Conservation (phyloP, 64 coral and sea anemone species). For the Pachyseris speciosa region DNA sequence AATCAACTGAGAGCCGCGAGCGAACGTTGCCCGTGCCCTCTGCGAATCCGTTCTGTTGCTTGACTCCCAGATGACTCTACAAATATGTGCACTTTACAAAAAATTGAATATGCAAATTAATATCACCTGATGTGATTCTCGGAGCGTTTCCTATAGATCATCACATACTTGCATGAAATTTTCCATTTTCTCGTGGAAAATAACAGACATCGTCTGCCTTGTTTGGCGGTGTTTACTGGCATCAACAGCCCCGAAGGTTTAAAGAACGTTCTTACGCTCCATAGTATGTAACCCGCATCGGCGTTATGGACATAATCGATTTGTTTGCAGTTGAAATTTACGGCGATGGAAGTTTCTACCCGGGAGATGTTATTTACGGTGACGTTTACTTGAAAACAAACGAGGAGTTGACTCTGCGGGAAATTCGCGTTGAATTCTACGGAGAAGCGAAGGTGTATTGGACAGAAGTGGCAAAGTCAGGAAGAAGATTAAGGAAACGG, state of each 20-base stretch:
- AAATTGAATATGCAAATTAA: neutral
- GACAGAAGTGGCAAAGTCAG: neutral
- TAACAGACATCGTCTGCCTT: no score
- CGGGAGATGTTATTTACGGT: conserved; percentile 28
- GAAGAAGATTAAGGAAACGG: neutral
- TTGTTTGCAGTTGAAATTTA: conserved; percentile 58
- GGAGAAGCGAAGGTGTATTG: conserved; percentile 29
- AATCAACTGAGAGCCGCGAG: no score
- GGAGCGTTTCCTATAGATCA: neutral
- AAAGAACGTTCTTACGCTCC: no score
- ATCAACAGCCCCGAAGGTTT: no score
- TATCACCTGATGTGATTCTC: neutral
- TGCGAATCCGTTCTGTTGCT: neutral
- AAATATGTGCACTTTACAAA: neutral
- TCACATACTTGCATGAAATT: neutral
- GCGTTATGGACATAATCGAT: neutral
- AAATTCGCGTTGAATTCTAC: conserved; percentile 41
- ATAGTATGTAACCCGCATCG: neutral
- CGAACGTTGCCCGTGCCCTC: no score
- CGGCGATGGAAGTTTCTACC: conserved; percentile 21
- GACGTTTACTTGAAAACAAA: conserved; percentile 27
- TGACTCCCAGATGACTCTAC: neutral
- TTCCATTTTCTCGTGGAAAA: no score
- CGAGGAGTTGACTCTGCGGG: conserved; percentile 17
- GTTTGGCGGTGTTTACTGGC: no score